Evolutionary conservation across 2,113 vertebrate species (phyloP).

Genomic region (Vidua macroura): DNA sequence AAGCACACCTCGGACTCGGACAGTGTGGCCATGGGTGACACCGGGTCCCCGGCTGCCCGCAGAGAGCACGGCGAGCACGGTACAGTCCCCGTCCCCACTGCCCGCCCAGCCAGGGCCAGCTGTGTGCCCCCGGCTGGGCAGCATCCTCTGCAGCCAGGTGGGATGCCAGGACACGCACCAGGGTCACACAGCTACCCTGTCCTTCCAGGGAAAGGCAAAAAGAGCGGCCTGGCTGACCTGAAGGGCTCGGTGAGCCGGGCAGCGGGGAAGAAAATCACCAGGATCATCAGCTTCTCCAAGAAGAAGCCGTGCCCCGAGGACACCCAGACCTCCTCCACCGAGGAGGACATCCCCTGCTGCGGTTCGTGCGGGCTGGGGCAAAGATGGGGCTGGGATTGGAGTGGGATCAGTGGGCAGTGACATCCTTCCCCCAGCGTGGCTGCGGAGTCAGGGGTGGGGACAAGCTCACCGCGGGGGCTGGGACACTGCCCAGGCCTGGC

Average conservation of each 20-base stretch:
- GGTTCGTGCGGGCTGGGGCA: slow-evolving; percentile 69
- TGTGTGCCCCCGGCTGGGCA: background rate
- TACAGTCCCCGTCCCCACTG: slow-evolving; percentile 39
- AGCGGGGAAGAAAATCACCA: slow-evolving; percentile 93
- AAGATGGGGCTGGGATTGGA: rapidly evolving
- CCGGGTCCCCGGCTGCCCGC: slow-evolving; percentile 45
- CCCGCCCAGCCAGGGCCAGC: rapidly evolving
- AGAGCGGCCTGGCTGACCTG: slow-evolving; percentile 88
- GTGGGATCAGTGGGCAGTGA: background rate
- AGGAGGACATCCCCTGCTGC: slow-evolving; percentile 87
- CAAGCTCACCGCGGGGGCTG: rapidly evolving
- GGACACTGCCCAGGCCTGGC: background rate
- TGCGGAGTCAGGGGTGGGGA: rapidly evolving
- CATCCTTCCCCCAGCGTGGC: background rate
- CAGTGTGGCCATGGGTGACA: slow-evolving; percentile 80
- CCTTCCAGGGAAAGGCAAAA: slow-evolving; percentile 84
- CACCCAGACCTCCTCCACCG: slow-evolving; percentile 69
- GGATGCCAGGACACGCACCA: rapidly evolving
- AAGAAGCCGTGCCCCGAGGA: slow-evolving; percentile 86
- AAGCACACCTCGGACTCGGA: slow-evolving; percentile 91
- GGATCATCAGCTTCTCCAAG: slow-evolving; percentile 97
- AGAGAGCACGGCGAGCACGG: slow-evolving; percentile 81
- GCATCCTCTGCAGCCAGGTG: background rate
- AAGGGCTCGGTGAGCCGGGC: slow-evolving; percentile 93
- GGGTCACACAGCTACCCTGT: background rate